phyloP scores from a whole-genome alignment of 2,113 vertebrate species.

The Chlorocebus sabaeus region DNA sequence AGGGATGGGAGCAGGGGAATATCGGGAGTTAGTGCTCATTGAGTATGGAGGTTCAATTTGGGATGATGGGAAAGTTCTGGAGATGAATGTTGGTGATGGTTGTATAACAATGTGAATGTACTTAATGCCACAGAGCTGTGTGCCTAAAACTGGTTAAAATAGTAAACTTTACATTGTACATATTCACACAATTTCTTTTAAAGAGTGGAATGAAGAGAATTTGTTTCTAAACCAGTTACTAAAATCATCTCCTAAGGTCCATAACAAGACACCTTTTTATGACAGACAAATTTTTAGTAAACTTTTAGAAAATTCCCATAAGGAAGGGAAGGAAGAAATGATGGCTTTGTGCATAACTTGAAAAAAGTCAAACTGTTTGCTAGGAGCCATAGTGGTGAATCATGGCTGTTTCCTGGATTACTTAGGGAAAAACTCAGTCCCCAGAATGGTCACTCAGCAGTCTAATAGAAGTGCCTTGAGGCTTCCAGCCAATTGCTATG shows the following conservation, averaged over 20 bases:
- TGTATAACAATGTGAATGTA: not conserved
- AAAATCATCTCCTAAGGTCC: not conserved
- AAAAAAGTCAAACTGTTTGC: not conserved
- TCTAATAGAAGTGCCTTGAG: not conserved
- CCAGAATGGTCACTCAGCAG: not conserved
- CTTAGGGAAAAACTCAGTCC: not conserved
- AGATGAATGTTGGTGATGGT: not conserved
- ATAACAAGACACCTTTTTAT: not conserved
- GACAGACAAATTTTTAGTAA: not conserved
- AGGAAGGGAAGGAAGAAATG: not conserved
- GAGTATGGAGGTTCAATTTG: not conserved
- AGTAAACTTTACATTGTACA: not conserved
- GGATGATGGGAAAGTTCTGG: not conserved
- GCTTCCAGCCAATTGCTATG: not conserved
- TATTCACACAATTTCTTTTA: not conserved
- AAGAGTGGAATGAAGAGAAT: not conserved
- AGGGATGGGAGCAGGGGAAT: too few species aligned
- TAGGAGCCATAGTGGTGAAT: not conserved
- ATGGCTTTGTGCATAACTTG: not conserved
- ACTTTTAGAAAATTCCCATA: not conserved
- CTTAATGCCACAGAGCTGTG: not conserved
- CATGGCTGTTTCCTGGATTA: not conserved
- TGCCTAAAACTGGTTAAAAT: not conserved
- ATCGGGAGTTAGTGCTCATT: not conserved
- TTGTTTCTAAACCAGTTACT: constrained; percentile 8